Base-by-base conservation (phyloP, 2,888 invertebrate genomes). In the Microplitis deprimator region DNA sequence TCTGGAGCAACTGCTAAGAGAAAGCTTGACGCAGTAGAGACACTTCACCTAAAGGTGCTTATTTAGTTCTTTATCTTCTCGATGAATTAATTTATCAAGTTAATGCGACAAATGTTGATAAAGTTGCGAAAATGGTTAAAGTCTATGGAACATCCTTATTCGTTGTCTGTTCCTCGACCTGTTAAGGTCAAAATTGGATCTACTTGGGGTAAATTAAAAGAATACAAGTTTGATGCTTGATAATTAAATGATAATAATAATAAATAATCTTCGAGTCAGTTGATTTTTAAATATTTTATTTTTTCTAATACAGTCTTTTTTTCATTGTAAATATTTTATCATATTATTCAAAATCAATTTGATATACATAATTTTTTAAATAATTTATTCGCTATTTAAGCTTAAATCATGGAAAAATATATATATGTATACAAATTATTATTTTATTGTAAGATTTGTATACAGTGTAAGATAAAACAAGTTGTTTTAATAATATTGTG, bases 11-110 rank as follows among this genome's bases (percentile, higher is more conserved):
- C 76, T 62, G 77, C 69, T 6, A 83, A 80, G 65, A 83, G 85
- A 59, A 87, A 83, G 79, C 80, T 87, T 70, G 86, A 67, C 84
- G 79, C 29, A 84, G 81, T 77, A 80, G 75, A 41, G 85, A 85
- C 69, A 74, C 79, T 13, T 80, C 81, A 50, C 83, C 85, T n/a
- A 82, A 84, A 60, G 89, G 89, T 83, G 94, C 94, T 0, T 92
- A 92, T 79, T 92, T 98, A 13, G 93, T 98, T 3, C 91, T 99
- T 38, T 97, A 98, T 89, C 91, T 99, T 84, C 99, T 99, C 89
- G 99, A 99, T 90, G 99, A 99, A 91, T 92, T 99, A 1, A 93
- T 99, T 40, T 98, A 96, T 87, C 98, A 99, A 92, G 93, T 97
- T 4, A 92, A 93, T 8, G 88, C 91, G 76, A 89, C 91, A 4